Evolutionary conservation across 2,888 invertebrate species (phyloP).

Genomic region (Terebella lapidaria): DNA sequence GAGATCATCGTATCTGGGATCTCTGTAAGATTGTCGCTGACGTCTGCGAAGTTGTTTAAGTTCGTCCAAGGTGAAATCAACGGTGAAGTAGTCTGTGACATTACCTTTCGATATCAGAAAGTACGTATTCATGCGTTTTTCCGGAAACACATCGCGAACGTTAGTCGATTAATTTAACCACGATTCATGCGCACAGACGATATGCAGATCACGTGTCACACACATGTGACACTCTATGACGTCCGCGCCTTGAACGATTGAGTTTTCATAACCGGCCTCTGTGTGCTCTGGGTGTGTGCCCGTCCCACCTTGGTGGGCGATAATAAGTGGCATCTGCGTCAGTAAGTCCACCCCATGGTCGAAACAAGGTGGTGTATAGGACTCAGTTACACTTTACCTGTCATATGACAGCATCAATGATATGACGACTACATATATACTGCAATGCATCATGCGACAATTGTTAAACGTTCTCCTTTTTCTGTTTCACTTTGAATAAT

Average conservation of each 20-base stretch:
- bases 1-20: conserved; percentile 17
- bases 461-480: too few relatives aligned
- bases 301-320: conserved; percentile 29
- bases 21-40: conserved; percentile 16
- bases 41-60: conserved; percentile 15
- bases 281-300: conserved; percentile 30
- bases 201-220: conserved; percentile 24
- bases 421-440: too few relatives aligned
- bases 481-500: too few relatives aligned
- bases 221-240: conserved; percentile 27
- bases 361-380: too few relatives aligned
- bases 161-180: conserved; percentile 24
- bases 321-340: conserved; percentile 21
- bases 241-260: conserved; percentile 28
- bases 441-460: too few relatives aligned
- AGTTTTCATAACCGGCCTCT: conserved; percentile 14
- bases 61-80: conserved; percentile 27
- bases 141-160: conserved; percentile 13
- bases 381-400: too few relatives aligned
- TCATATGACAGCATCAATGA: too few relatives aligned
- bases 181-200: conserved; percentile 25
- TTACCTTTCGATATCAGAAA: conserved; percentile 2
- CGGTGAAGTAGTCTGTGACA: conserved; percentile 23
- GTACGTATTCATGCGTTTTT: conserved; percentile 9
- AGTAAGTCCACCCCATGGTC: too few relatives aligned